Conservation (phyloP, 2,113 vertebrate genomes). For the Ptychochromis oligacanthus region DNA sequence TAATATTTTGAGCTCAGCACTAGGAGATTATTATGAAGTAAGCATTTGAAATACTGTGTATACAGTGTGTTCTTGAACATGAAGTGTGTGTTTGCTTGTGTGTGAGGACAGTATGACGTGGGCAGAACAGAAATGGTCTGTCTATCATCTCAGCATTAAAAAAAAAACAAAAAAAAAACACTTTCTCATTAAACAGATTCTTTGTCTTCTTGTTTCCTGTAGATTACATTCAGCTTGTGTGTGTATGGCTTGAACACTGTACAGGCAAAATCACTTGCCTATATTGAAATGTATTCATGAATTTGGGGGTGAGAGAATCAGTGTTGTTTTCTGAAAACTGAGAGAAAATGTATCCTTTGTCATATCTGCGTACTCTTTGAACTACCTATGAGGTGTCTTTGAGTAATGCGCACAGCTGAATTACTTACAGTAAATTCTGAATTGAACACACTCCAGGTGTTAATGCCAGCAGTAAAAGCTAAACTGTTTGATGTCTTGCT, state of each 20-base stretch:
- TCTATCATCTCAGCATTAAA: background rate
- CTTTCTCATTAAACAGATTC: conserved; percentile 65
- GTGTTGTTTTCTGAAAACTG: background rate
- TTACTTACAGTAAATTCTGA: background rate
- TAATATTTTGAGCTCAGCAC: background rate
- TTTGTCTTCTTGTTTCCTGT: conserved; percentile 65
- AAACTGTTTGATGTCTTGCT: conserved; percentile 10
- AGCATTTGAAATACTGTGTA: background rate
- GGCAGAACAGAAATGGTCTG: too few relatives aligned
- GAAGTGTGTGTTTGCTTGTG: background rate
- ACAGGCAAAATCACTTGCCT: background rate
- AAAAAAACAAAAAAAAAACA: conserved; percentile 38
- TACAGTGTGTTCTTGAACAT: conserved; percentile 4
- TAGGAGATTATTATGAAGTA: background rate
- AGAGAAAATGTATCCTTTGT: background rate
- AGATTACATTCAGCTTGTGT: conserved; percentile 48
- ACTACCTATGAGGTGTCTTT: background rate
- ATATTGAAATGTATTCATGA: background rate
- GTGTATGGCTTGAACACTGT: background rate
- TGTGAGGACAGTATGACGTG: conserved; percentile 7
- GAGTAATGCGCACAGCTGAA: conserved; percentile 10
- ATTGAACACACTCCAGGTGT: conserved; percentile 24
- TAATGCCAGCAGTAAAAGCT: conserved; percentile 21
- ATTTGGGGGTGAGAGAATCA: background rate
- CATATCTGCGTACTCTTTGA: conserved; percentile 6